Evolutionary conservation across 2,797 vertebrate genomes (phyloP), one percentile per base, ranked within the genome.

Genomic region (Argentina silus): DNA sequence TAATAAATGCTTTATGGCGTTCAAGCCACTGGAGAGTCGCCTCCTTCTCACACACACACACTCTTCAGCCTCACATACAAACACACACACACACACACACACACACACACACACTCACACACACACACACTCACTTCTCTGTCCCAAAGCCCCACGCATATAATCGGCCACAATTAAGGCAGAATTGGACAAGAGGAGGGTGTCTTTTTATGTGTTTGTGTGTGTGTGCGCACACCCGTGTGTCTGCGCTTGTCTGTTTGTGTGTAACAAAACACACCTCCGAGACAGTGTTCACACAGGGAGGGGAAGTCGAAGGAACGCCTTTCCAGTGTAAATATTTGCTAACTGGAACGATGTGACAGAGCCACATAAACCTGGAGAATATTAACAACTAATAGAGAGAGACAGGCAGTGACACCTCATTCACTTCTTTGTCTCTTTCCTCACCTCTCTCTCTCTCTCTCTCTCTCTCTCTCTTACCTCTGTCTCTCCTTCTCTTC

Each of bases 311-410:
- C n/a, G 65, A 36, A 72, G 81, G 78, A 83, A 77, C 69, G 36
- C 27, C 74, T 83, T 83, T 80, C 85, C 84, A 81, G 84, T 78
- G 78, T 87, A 90, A 91, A 92, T 90, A 90, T 92, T 88, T 87
- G 88, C 85, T 82, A 84, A 86, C 77, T 87, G 82, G 86, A 91
- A 89, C 83, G 75, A 89, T 81, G 70, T 70, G 72, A 56, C 68
- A 71, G 80, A 75, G 72, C 51, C 73, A 63, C 73, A 72, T 78
- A 79, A 75, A 75, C 73, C 74, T 62, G 79, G 74, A 79, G 84
- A 89, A 89, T 89, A 88, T 86, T 86, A 86, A 87, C 85, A 85
- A 84, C 79, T 77, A 81, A 84, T 81, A 77, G 78, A 80, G 80
- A 78, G 75, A 75, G 65, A 60, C 7, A 9, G n/a, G 11, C 23